Conservation (phyloP, 1,140 invertebrate species). For the Drosophila gunungcola region DNA sequence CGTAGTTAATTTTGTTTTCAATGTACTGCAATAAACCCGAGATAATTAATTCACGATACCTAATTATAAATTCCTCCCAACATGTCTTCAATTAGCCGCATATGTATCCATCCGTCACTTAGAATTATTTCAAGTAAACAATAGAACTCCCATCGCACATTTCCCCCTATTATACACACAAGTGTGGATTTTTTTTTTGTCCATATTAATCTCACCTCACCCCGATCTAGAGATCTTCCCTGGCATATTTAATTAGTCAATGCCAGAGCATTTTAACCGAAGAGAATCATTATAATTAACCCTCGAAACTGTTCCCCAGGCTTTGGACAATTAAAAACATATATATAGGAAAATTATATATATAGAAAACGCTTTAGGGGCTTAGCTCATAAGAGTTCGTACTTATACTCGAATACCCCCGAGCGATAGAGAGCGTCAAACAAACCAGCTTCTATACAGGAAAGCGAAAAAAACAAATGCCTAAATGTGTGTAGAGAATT, state of each 20-base stretch:
- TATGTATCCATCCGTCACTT: constrained; percentile 1
- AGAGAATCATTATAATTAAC: constrained; percentile 71
- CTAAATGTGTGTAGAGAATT: constrained; percentile 15
- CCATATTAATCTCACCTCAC: constrained; percentile 20
- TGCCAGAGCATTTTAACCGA: constrained; percentile 41
- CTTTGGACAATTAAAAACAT: constrained; percentile 34
- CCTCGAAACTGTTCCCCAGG: constrained; percentile 57
- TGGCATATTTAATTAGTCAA: constrained; percentile 38
- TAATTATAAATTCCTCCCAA: constrained; percentile 31
- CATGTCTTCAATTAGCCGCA: constrained; percentile 25
- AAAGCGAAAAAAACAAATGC: constrained; percentile 5
- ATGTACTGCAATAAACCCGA: not conserved
- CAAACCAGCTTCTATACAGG: constrained; percentile 16
- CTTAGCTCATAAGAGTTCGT: constrained; percentile 64
- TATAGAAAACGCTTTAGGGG: constrained; percentile 35
- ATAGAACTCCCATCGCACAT: constrained; percentile 18
- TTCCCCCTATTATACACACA: not conserved
- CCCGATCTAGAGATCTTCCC: constrained; percentile 12
- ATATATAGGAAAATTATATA: constrained; percentile 20
- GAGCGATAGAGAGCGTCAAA: constrained; percentile 15
- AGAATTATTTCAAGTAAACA: constrained; percentile 9
- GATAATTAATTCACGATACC: constrained; percentile 14
- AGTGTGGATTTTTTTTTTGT: constrained; percentile 16
- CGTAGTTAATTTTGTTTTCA: too few relatives aligned
- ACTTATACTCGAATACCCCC: constrained; percentile 16